These are phyloP conservation scores for Tympanuchus pallidicinctus DNA, from an alignment of 2,113 vertebrate genomes.

Conservation along the genomic window DNA sequence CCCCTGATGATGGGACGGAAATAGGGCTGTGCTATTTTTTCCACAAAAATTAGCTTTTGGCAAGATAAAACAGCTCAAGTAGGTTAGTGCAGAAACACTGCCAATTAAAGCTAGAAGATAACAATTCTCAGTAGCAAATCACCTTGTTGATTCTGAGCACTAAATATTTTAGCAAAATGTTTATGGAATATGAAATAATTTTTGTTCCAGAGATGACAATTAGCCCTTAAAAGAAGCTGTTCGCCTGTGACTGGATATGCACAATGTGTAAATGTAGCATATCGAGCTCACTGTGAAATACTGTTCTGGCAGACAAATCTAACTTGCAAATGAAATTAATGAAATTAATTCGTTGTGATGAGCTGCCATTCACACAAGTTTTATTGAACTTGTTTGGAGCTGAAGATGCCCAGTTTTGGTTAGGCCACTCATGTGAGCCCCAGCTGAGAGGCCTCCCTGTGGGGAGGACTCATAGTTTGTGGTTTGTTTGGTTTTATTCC, in stretches of 20 bases:
- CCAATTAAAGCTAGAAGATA: background rate
- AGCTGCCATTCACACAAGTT: background rate
- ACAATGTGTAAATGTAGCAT: accelerated
- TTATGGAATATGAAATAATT: background rate
- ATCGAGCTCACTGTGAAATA: background rate
- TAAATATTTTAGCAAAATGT: background rate
- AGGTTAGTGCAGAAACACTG: background rate
- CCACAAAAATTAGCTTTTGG: background rate
- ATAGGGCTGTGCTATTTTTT: background rate
- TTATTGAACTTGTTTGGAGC: background rate
- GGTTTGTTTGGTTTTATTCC: background rate
- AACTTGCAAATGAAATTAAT: background rate
- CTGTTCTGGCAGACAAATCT: background rate
- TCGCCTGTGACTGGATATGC: background rate
- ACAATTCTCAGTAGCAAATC: background rate
- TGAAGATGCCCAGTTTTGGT: background rate
- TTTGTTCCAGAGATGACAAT: background rate
- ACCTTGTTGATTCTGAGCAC: background rate
- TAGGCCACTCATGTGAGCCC: background rate
- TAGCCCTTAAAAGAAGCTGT: background rate
- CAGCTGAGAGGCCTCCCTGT: background rate
- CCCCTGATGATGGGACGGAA: background rate
- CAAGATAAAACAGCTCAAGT: background rate
- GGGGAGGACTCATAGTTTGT: background rate
- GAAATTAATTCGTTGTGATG: background rate